Evolutionary conservation across 2,113 vertebrate genomes (phyloP).

Genomic region (Thalassoma bifasciatum): DNA sequence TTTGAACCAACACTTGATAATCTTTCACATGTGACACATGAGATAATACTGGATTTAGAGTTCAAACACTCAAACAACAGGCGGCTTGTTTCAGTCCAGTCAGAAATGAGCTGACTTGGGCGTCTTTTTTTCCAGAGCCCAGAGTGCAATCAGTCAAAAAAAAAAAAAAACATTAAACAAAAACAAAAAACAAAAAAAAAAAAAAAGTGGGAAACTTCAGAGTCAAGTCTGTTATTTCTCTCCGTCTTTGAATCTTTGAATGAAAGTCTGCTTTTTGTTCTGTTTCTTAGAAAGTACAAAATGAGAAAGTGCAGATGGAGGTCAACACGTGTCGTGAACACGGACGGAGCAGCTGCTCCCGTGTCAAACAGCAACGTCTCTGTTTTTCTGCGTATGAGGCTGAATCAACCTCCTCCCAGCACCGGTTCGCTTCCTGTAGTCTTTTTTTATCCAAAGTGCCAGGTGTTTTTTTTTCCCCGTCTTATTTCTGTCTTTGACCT

Average conservation of each 20-base stretch:
- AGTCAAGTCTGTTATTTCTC: constrained; percentile 79
- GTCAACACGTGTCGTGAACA: constrained; percentile 59
- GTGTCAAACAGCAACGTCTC: constrained; percentile 39
- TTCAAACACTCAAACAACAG: constrained; percentile 51
- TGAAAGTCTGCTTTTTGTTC: constrained; percentile 67
- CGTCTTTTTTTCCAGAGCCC: constrained; percentile 38
- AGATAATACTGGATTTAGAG: constrained; percentile 77
- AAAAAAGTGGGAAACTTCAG: constrained; percentile 69
- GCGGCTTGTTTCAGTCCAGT: constrained; percentile 20
- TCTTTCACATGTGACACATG: constrained; percentile 50
- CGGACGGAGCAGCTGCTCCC: constrained; percentile 11
- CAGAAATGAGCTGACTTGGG: constrained; percentile 40
- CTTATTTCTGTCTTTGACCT: constrained; percentile 56
- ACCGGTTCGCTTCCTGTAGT: constrained; percentile 64
- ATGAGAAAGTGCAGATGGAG: constrained; percentile 79
- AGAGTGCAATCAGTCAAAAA: constrained; percentile 70
- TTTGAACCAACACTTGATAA: constrained; percentile 52
- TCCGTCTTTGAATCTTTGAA: constrained; percentile 65
- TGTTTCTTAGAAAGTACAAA: constrained; percentile 61
- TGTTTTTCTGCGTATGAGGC: constrained; percentile 54
- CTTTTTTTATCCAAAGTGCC: constrained; percentile 78
- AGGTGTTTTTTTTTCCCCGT: constrained; percentile 42
- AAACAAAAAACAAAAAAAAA: constrained; percentile 12
- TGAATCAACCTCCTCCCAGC: constrained; percentile 77
- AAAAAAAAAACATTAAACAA: constrained; percentile 9